phyloP scores from a whole-genome alignment of 2,113 vertebrate genomes.

The Aspidoscelis tigris region DNA sequence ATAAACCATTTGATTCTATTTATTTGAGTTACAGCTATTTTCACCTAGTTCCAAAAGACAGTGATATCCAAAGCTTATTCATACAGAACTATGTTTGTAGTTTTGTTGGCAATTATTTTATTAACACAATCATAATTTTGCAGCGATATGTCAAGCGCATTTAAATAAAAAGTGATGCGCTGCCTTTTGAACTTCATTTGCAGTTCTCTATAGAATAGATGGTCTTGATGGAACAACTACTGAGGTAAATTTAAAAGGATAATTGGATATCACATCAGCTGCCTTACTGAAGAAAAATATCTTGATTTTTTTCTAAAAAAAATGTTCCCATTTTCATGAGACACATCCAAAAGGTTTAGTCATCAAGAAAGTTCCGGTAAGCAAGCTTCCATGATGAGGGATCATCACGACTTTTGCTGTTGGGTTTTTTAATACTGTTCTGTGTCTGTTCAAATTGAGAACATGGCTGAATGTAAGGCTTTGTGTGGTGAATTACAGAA shows the following conservation, averaged over 20 bases:
- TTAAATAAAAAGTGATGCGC: not conserved
- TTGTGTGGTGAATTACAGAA: slow-evolving; percentile 78
- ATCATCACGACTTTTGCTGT: slow-evolving; percentile 71
- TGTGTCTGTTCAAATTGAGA: slow-evolving; percentile 77
- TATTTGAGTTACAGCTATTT: not conserved
- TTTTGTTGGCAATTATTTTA: not conserved
- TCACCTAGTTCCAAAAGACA: not conserved
- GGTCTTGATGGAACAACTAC: not conserved
- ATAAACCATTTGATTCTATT: not conserved
- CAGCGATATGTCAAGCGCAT: not conserved
- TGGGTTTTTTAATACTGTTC: slow-evolving; percentile 61
- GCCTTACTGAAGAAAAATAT: too few relatives aligned
- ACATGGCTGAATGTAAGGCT: slow-evolving; percentile 78
- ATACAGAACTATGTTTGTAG: not conserved
- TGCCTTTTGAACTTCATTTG: not conserved
- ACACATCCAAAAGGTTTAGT: not conserved
- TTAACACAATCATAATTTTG: not conserved
- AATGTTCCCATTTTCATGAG: not conserved
- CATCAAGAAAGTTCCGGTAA: slow-evolving; percentile 43
- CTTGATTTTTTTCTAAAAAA: not conserved
- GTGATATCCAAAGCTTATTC: not conserved
- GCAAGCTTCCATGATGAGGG: slow-evolving; percentile 51
- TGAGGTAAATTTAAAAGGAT: not conserved
- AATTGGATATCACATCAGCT: not conserved
- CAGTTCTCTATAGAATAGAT: not conserved